Base-by-base conservation (phyloP, 2,888 invertebrate species). In the Caenorhabditis sp. region DNA sequence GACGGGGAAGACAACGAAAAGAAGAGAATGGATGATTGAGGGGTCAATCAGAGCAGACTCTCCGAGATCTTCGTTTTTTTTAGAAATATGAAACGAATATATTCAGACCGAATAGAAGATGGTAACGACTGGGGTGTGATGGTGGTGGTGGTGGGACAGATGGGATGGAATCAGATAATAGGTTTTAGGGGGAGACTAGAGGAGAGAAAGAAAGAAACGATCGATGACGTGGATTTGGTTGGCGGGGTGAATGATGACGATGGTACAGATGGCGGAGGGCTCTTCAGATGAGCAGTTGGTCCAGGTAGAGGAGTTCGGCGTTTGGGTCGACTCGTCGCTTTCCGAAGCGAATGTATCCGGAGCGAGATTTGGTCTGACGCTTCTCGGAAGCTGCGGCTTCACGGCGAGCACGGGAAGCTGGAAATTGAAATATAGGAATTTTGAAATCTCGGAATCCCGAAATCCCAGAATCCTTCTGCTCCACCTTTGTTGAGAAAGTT, bases 321-420 rank as follows among this genome's bases (percentile, higher is more conserved):
- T 85, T 85, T 35, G 85, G 85, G 28, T 85, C 83, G 64, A 73
- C 77, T 68, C 79, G 63, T 64, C 82, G 75, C 44, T 85, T 85
- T 68, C 85, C 85, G 85, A 85, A 85, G 8, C 85, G 69, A 38
- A 85, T 85, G 79, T 85, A 85, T 26, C 85, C 85, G 24, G 79
- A 64, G 4, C 85, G 80, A 4, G 80, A 66, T 35, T 84, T 84
- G 28, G 66, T 59, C 59, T 84, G 84, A 61, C 80, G 76, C 51
- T 84, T 84, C 58, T 84, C 84, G 38, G 80, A 80, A 0, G 44
- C 68, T 0, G 44, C 73, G 35, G 38, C 80, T 47, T 63, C 51
- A 61, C 68, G 69, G 44, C 64, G 74, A 56, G 74, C 63, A 61
- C 70, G 80, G 28, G 69, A 41, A 16, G 26, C 73, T 72, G 74